A percentile compares a stretch with the other conserved stretches of the same genome.
These are phyloP conservation scores for Pantherophis vulpinus DNA, from an alignment of 2,797 vertebrate species.

Conservation along the genomic window DNA sequence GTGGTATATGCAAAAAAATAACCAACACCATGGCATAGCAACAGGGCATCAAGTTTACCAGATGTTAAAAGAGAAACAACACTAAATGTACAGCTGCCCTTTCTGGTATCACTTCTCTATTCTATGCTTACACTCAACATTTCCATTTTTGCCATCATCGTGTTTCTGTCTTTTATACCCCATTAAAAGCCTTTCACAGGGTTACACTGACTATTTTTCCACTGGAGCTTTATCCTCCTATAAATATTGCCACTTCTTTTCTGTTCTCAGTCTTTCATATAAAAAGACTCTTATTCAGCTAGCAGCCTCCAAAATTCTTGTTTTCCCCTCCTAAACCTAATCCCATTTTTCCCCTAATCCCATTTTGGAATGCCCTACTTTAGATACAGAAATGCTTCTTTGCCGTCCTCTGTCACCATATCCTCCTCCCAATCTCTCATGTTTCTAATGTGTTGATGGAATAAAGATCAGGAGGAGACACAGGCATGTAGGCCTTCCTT, in stretches of 20 bases:
- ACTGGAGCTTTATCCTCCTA: background rate
- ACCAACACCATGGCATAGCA: background rate
- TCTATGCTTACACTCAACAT: background rate
- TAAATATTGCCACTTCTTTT: background rate
- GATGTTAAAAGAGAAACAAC: background rate
- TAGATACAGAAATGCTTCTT: background rate
- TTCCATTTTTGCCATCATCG: background rate
- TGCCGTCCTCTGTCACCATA: background rate
- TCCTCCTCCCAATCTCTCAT: conserved; percentile 15
- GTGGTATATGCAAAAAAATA: background rate
- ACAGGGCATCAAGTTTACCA: background rate
- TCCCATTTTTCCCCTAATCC: background rate
- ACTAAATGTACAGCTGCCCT: background rate
- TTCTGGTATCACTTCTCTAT: background rate
- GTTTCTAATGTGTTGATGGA: background rate
- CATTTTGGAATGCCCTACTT: background rate
- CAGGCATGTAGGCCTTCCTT: background rate
- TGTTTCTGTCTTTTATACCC: background rate
- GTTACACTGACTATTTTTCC: background rate
- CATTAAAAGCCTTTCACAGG: background rate
- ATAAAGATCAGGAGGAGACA: background rate
- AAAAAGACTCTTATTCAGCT: background rate
- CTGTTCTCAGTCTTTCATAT: background rate
- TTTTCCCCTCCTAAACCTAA: background rate
- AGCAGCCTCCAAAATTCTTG: background rate